Evolutionary conservation across 2,797 vertebrate genomes (phyloP), one percentile per base, ranked within the genome.

Genomic region (Gambelia wislizenii): DNA sequence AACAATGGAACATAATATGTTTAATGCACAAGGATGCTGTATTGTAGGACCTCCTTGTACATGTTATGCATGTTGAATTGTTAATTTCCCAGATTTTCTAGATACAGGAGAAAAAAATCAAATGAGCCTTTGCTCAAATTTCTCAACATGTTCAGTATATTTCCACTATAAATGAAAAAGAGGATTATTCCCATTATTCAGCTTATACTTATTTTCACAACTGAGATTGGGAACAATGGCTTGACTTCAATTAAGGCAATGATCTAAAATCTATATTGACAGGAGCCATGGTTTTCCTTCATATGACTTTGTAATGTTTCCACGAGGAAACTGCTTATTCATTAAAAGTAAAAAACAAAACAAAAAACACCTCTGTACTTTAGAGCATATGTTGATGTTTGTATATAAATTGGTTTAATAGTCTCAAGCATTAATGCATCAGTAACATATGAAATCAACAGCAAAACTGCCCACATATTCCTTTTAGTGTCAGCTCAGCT

Each of bases 401-500:
- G 12, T 52, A 82, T 18, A 20, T 39, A 84, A 72, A 0, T 0
- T 5, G 72, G 59, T 85, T 30, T 70, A 84, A 84, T 33, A 2
- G 2, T 56, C 14, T 42, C 0, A 54, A 20, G 7, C 30, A 7
- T 75, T 83, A 87, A 75, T 64, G 22, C 30, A 64, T 9, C 2
- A 44, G 1, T 80, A 72, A 44, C 44, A 20, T 0, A 64, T 30
- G 1, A 16, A 76, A 44, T 33, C 83, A 44, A 49, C 0, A 80
- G 47, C 67, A 20, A 85, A 2, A 56, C 8, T n/a, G 0, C 6
- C 0, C 9, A 49, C 2, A 0, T 27, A 3, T 84, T n/a, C 18
- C 56, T 47, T 27, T 89, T 87, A 64, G 10, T 86, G n/a, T 83
- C 47, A 86, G 4, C 14, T 83, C 47, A 86, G 8, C 25, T 82